phyloP scores from a whole-genome alignment of 1,140 invertebrate species.

The Drosophila bifasciata region DNA sequence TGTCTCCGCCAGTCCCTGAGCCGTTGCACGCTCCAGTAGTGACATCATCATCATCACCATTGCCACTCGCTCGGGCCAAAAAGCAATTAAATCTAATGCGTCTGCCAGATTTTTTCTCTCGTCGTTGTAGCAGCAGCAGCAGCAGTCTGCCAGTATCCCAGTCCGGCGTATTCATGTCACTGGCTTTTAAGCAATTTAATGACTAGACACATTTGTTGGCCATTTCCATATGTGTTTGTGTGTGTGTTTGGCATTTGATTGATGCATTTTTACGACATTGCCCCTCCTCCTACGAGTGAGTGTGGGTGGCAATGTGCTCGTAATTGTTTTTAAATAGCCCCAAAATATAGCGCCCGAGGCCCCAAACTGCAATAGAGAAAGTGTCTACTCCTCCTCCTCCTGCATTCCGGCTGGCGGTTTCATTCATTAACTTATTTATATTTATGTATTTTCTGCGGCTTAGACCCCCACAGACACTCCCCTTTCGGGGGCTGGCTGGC shows the following conservation, averaged over 20 bases:
- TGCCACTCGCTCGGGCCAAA: slow-evolving; percentile 6
- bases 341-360: slow-evolving; percentile 4
- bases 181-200: slow-evolving; percentile 46
- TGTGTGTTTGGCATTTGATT: slow-evolving; percentile 43
- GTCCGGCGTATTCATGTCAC: no score
- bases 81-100: slow-evolving; percentile 68
- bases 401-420: slow-evolving; percentile 7
- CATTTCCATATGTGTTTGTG: no score
- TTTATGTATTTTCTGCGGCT: slow-evolving; percentile 41
- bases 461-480: no score
- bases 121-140: background rate
- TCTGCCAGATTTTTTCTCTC: slow-evolving; percentile 46
- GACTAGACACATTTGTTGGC: slow-evolving; percentile 41
- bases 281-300: slow-evolving; percentile 33
- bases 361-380: slow-evolving; percentile 32
- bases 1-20: slow-evolving; percentile 41
- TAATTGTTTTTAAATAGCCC: slow-evolving; percentile 66
- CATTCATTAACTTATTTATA: slow-evolving; percentile 48
- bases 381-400: slow-evolving; percentile 16
- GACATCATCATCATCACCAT: slow-evolving; percentile 30
- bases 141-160: no score
- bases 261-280: slow-evolving; percentile 63
- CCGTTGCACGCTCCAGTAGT: slow-evolving; percentile 16
- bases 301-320: slow-evolving; percentile 30
- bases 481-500: background rate